A percentile compares a stretch with the other conserved stretches of the same genome.
phyloP scores from a whole-genome alignment of 2,113 vertebrate species.

The Pyxicephalus adspersus region DNA sequence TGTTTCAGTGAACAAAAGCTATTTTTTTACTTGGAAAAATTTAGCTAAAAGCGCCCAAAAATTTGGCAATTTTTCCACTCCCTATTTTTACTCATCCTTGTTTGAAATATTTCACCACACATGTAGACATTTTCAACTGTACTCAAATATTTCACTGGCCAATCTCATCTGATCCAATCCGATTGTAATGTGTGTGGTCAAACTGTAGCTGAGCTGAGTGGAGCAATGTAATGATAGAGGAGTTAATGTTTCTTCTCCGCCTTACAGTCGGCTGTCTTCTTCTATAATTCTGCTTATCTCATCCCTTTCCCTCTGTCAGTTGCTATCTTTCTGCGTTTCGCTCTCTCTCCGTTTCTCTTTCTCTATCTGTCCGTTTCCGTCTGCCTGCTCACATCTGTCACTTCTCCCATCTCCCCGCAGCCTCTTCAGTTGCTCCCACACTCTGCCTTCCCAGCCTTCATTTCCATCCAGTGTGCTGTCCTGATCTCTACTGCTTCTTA shows the following conservation, averaged over 20 bases:
- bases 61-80: too few species aligned
- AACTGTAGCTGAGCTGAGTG: not conserved
- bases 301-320: slow-evolving; percentile 46
- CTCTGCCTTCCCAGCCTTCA: not conserved
- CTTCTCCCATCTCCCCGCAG: slow-evolving; percentile 13
- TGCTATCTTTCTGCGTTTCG: slow-evolving; percentile 27
- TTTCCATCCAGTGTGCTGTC: not conserved
- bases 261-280: slow-evolving; percentile 44
- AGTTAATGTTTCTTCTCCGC: slow-evolving; percentile 23
- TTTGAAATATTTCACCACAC: too few species aligned
- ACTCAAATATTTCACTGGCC: too few species aligned
- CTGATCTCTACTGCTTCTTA: not conserved
- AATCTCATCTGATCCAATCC: too few species aligned
- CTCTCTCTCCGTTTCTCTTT: slow-evolving; percentile 42
- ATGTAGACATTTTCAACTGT: too few species aligned
- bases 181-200: too few species aligned
- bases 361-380: slow-evolving; percentile 45
- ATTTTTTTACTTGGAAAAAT: too few species aligned
- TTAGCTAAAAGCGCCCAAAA: too few species aligned
- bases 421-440: not conserved
- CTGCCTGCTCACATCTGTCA: slow-evolving; percentile 47
- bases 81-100: too few species aligned
- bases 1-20: too few species aligned
- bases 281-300: slow-evolving; percentile 49
- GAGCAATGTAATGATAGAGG: not conserved